Conservation (phyloP, 2,888 invertebrate species). For the Thymelicus sylvestris region DNA sequence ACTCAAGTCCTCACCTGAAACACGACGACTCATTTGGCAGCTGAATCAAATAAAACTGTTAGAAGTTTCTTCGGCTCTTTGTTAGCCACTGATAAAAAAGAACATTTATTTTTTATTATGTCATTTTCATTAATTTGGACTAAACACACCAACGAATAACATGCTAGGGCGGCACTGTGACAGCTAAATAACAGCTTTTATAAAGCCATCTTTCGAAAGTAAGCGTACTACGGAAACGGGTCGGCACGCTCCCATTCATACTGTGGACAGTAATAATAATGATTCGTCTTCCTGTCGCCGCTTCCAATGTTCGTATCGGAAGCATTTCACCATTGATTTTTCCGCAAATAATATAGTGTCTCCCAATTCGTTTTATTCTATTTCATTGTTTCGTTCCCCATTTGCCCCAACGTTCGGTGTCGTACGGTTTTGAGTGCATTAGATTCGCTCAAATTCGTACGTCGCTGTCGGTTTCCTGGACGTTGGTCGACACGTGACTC, state of each 20-base stretch:
- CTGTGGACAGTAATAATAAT: conserved; percentile 76
- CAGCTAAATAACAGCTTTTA: conserved; percentile 75
- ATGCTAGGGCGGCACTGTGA: conserved; percentile 46
- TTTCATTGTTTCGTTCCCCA: conserved; percentile 53
- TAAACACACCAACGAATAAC: conserved; percentile 19
- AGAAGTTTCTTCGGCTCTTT: background rate
- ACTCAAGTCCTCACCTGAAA: too few species aligned
- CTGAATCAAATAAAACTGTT: too few species aligned
- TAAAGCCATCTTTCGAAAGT: conserved; percentile 69
- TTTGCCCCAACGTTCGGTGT: conserved; percentile 55
- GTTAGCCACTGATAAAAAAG: background rate
- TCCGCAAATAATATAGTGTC: conserved; percentile 78
- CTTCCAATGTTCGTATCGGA: conserved; percentile 66
- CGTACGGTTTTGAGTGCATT: conserved; percentile 81
- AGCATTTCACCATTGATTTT: conserved; percentile 80
- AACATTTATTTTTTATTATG: conserved; percentile 1
- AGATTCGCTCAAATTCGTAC: conserved; percentile 79
- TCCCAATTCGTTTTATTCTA: conserved; percentile 54
- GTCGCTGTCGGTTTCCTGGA: conserved; percentile 75
- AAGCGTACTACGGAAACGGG: conserved; percentile 64
- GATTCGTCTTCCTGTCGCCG: conserved; percentile 74
- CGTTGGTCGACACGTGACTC: conserved; percentile 77
- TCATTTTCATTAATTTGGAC: conserved; percentile 28
- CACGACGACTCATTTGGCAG: too few species aligned
- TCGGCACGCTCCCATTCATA: conserved; percentile 66